phyloP scores from a whole-genome alignment of 2,797 vertebrate genomes.

The Macropodus opercularis region DNA sequence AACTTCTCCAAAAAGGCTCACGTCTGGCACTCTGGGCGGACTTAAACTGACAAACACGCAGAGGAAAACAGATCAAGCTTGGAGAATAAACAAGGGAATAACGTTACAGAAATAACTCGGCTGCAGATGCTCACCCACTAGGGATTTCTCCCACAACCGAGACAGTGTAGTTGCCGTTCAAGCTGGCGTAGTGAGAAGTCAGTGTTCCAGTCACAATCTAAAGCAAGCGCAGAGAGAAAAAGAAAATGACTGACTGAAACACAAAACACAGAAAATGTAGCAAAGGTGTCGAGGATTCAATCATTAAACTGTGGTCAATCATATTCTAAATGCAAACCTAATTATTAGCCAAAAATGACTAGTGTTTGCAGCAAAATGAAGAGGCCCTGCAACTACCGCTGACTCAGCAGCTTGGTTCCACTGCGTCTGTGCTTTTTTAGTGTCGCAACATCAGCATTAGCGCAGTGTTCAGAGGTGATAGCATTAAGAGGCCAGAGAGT shows the following conservation, averaged over 20 bases:
- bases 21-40: conserved; percentile 80
- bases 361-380: conserved; percentile 61
- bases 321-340: conserved; percentile 46
- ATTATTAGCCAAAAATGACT: conserved; percentile 60
- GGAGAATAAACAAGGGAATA: conserved; percentile 11
- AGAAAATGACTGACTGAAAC: conserved; percentile 12
- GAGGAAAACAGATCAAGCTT: conserved; percentile 1
- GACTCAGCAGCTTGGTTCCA: conserved; percentile 64
- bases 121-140: conserved; percentile 84
- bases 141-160: conserved; percentile 91
- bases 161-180: conserved; percentile 82
- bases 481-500: conserved; percentile 31
- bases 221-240: conserved; percentile 25
- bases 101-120: conserved; percentile 1
- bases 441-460: conserved; percentile 55
- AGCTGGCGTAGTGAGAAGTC: conserved; percentile 83
- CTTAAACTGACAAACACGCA: conserved; percentile 80
- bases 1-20: conserved; percentile 82
- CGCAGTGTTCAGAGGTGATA: conserved; percentile 33
- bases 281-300: conserved; percentile 23
- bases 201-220: conserved; percentile 90
- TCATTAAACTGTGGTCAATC: conserved; percentile 54
- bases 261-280: neutral
- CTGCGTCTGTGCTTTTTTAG: conserved; percentile 48
- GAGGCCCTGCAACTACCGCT: conserved; percentile 37